A percentile compares a stretch with the other conserved stretches of the same genome.
These are phyloP conservation scores for Sitophilus oryzae DNA, from an alignment of 1,140 invertebrate genomes.

Conservation along the genomic window DNA sequence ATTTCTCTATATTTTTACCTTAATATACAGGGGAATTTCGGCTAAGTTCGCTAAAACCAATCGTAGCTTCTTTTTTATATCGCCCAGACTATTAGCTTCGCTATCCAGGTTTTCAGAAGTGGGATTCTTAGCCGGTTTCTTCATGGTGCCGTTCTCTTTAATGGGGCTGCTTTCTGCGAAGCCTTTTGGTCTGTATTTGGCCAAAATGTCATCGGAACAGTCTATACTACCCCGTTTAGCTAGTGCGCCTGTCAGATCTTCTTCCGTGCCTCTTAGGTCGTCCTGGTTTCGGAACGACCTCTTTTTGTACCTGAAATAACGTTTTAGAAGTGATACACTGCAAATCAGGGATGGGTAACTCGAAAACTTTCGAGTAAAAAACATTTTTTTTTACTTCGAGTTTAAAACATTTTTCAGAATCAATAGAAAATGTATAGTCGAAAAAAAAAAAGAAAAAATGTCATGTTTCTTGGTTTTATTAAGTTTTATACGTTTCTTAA, in stretches of 20 bases:
- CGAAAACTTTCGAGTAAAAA: too few relatives aligned
- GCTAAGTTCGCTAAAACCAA: slow-evolving; percentile 69
- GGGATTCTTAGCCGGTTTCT: slow-evolving; percentile 21
- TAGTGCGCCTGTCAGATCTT: slow-evolving; percentile 38
- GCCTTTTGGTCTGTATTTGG: slow-evolving; percentile 85
- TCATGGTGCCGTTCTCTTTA: slow-evolving; percentile 23
- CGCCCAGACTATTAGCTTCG: slow-evolving; percentile 43
- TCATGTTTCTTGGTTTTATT: too few relatives aligned
- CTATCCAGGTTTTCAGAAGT: slow-evolving; percentile 19
- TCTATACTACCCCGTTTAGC: slow-evolving; percentile 47
- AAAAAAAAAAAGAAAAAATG: too few relatives aligned
- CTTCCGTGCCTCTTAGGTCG: slow-evolving; percentile 46
- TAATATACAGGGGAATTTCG: slow-evolving; percentile 33
- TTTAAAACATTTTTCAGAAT: too few relatives aligned
- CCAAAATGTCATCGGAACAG: slow-evolving; percentile 87
- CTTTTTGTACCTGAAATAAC: slow-evolving; percentile 58
- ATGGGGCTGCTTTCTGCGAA: slow-evolving; percentile 54
- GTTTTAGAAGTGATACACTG: too few relatives aligned
- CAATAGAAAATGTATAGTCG: too few relatives aligned
- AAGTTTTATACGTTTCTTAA: too few relatives aligned
- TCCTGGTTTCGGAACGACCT: slow-evolving; percentile 48
- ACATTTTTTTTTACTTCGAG: too few relatives aligned
- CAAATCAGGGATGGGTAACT: too few relatives aligned
- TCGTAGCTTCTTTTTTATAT: slow-evolving; percentile 88
- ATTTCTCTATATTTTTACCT: too few relatives aligned